Conservation (phyloP, 2,888 invertebrate genomes). For the Leptinotarsa rubiginosa region DNA sequence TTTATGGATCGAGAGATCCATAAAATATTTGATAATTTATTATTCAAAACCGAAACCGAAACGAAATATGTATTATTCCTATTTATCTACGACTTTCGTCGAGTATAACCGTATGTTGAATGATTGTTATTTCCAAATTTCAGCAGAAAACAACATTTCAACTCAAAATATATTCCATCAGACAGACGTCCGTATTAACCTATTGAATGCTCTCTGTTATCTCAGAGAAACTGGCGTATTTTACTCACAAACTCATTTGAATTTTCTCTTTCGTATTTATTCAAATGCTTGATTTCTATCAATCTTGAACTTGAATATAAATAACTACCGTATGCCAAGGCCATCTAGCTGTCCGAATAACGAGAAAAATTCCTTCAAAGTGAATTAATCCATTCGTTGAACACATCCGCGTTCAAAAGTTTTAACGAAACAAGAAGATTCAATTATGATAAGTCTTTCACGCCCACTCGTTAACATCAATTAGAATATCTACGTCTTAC, state of each 20-base stretch:
- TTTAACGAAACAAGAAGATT: slow-evolving; percentile 8
- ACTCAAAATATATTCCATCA: neutral
- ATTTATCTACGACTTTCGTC: too few species aligned
- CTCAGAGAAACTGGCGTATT: neutral
- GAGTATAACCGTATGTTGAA: too few species aligned
- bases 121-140: neutral
- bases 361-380: neutral
- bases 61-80: too few species aligned
- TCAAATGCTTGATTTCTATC: slow-evolving; percentile 10
- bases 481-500: neutral
- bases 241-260: neutral
- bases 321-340: neutral
- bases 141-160: neutral
- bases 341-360: neutral
- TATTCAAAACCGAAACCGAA: too few species aligned
- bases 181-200: too few species aligned
- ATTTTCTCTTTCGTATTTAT: neutral
- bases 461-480: neutral
- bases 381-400: neutral
- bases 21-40: too few species aligned
- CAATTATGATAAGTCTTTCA: neutral
- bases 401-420: neutral
- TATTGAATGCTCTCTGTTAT: neutral
- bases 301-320: slow-evolving; percentile 15
- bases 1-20: too few species aligned